phyloP scores from a whole-genome alignment of 2,888 invertebrate genomes.

The Fragum whitleyi region DNA sequence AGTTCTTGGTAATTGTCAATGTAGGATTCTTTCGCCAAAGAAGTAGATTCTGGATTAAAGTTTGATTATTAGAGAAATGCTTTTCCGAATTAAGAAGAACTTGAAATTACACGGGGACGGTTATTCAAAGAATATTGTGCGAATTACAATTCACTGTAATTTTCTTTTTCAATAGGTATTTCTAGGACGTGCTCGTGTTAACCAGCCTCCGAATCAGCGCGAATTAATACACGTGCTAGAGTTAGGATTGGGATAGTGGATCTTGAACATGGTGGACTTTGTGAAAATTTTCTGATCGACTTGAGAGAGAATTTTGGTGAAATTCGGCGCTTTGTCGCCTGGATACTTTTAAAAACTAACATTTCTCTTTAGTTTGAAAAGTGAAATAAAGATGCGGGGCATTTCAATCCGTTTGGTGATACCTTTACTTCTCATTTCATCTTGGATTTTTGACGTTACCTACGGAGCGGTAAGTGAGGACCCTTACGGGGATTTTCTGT shows the following conservation, averaged over 20 bases:
- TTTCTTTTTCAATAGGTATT: too few species aligned
- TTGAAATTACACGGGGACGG: too few species aligned
- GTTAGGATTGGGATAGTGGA: constrained; percentile 45
- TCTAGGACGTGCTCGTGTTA: too few species aligned
- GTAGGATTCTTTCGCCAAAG: constrained; percentile 36
- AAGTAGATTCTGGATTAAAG: constrained; percentile 19
- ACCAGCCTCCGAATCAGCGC: constrained; percentile 52
- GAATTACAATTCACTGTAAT: too few species aligned
- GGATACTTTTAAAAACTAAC: constrained; percentile 23
- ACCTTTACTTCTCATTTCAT: constrained; percentile 52
- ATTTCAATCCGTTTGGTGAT: constrained; percentile 30
- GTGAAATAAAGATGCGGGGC: neutral
- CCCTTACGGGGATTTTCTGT: constrained; percentile 35
- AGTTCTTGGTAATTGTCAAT: neutral
- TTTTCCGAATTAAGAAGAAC: too few species aligned
- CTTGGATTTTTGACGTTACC: constrained; percentile 63
- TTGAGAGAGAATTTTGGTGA: constrained; percentile 12
- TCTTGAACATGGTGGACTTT: constrained; percentile 67
- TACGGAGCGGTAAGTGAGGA: constrained; percentile 66
- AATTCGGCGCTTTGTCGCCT: constrained; percentile 57
- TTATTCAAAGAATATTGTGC: too few species aligned
- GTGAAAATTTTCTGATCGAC: constrained; percentile 34
- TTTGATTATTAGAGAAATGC: too few species aligned
- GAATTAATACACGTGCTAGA: constrained; percentile 39
- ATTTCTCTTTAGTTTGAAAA: neutral